phyloP scores from a whole-genome alignment of 1,140 invertebrate genomes.

The Centruroides sculpturatus region DNA sequence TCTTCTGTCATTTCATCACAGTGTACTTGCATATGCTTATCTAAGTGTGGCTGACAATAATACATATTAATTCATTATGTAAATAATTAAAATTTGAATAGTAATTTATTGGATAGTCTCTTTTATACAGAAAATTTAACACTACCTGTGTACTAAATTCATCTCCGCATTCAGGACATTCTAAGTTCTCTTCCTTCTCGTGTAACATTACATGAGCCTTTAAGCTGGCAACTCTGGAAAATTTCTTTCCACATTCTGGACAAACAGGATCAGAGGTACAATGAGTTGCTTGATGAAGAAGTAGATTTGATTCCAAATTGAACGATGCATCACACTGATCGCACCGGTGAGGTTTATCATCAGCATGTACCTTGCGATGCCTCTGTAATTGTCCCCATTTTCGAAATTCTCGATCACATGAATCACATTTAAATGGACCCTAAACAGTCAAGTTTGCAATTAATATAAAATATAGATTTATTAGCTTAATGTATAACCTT shows the following conservation, averaged over 20 bases:
- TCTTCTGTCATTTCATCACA: constrained; percentile 27
- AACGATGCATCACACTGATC: constrained; percentile 42
- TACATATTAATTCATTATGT: too few species aligned
- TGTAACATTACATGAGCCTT: constrained; percentile 54
- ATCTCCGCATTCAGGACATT: constrained; percentile 51
- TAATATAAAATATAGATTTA: too few species aligned
- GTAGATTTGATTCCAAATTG: constrained; percentile 45
- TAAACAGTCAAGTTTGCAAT: constrained; percentile 8
- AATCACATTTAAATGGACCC: constrained; percentile 37
- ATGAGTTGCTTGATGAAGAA: constrained; percentile 45
- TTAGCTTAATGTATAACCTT: too few species aligned
- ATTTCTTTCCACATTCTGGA: constrained; percentile 48
- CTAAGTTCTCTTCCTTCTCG: constrained; percentile 48
- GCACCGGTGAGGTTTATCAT: constrained; percentile 47
- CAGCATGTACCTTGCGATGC: constrained; percentile 39
- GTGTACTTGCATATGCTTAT: constrained; percentile 37
- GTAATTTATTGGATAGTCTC: too few species aligned
- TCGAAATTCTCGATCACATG: constrained; percentile 39
- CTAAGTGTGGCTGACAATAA: constrained; percentile 33
- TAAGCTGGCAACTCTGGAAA: constrained; percentile 48
- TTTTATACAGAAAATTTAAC: too few species aligned
- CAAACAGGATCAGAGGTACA: constrained; percentile 37
- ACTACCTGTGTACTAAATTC: constrained; percentile 47
- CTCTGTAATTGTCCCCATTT: constrained; percentile 37
- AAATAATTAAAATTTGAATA: too few species aligned